Conservation (phyloP, 1,140 invertebrate species). For the Andrena cerasifolii region DNA sequence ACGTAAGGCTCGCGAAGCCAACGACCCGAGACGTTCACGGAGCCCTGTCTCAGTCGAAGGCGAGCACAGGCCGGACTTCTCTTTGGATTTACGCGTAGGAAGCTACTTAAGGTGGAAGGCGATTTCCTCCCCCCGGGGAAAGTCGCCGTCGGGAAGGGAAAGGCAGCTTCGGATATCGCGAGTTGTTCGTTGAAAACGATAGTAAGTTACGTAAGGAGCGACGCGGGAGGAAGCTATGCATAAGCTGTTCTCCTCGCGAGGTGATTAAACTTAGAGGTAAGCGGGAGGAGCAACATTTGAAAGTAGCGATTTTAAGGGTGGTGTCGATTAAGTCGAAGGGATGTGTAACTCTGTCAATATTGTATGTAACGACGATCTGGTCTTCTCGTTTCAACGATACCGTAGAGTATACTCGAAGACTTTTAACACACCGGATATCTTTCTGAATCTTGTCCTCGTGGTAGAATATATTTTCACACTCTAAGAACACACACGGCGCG, state of each 20-base stretch:
- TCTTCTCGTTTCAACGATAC: conserved; percentile 43
- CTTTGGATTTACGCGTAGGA: no score
- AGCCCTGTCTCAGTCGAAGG: background rate
- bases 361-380: conserved; percentile 35
- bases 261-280: conserved; percentile 1
- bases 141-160: background rate
- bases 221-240: no score
- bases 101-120: no score
- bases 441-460: conserved; percentile 43
- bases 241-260: background rate
- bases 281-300: background rate
- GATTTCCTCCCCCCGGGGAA: background rate
- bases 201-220: background rate
- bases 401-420: conserved; percentile 20
- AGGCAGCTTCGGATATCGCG: background rate
- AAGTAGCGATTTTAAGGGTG: conserved; percentile 22
- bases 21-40: background rate
- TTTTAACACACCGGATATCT: conserved; percentile 40
- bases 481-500: conserved; percentile 17
- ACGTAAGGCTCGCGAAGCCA: background rate
- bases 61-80: no score
- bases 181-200: background rate
- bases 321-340: conserved; percentile 13
- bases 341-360: conserved; percentile 56
- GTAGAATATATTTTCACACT: conserved; percentile 55